Base-by-base conservation (phyloP, 2,113 vertebrate species). In the Nothoprocta perdicaria region DNA sequence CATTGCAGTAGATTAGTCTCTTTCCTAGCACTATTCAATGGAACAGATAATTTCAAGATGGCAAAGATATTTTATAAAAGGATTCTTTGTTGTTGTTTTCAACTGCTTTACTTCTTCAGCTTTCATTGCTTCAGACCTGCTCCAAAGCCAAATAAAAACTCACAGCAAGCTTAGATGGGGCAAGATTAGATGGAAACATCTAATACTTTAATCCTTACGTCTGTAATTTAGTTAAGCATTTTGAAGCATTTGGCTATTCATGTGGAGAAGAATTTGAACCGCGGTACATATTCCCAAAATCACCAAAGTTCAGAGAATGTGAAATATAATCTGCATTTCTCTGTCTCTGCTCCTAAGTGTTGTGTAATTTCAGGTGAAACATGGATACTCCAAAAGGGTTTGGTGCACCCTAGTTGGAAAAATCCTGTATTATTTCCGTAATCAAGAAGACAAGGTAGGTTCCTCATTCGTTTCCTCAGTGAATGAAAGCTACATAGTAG, bases 381-480 rank as follows among this genome's bases (percentile, higher is more conserved):
- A 99, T 77, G 99, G 99, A 75, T 99, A 99, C 93, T 99, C 99
- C 35, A 99, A 99, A 93, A 97, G 98, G 89, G 99, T 99, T 91
- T 99, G 98, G 99, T 99, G 99, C 83, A 98, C 97, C 14, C 96
- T 99, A 35, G 97, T 99, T 48, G 98, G 98, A 57, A 99, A 99
- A 97, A 98, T 97, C 5, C 92, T 99, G 22, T 99, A 98, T 97
- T 99, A 99, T 94, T 99, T 99, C 94, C 98, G 99, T 84, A 98
- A 98, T 96, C 98, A 99, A 93, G 99, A 99, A 84, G 99, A 99
- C 92, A 99, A 99, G 98, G 99, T 99, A 97, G 62, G 97, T 94
- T 14, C 26, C 45, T 76, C 75, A 50, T 31, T 78, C 93, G 46
- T 88, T 90, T 81, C 75, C 73, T 80, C 23, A 61, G 40, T 80